phyloP scores from a whole-genome alignment of 2,113 vertebrate genomes.

The Porphyrio hochstetteri region DNA sequence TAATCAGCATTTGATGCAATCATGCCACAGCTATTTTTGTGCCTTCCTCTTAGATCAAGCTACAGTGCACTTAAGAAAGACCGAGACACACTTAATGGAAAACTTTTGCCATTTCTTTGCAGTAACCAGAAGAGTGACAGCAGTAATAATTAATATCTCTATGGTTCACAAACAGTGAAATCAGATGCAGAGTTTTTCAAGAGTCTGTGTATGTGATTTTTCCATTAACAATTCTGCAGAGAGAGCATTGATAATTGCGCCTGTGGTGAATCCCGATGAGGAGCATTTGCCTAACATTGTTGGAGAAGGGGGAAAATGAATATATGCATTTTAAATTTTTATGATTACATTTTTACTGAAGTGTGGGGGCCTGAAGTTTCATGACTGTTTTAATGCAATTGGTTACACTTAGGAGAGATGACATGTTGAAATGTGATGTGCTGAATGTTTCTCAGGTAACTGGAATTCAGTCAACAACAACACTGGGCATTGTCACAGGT shows the following conservation, averaged over 20 bases:
- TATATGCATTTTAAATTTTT: conserved; percentile 72
- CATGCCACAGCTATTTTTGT: neutral
- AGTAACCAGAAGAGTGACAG: conserved; percentile 10
- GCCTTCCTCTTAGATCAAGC: neutral
- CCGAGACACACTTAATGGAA: neutral
- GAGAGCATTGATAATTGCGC: conserved; percentile 66
- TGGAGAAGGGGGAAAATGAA: conserved; percentile 64
- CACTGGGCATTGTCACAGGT: conserved; percentile 40
- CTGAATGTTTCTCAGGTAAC: conserved; percentile 62
- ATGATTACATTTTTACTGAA: conserved; percentile 69
- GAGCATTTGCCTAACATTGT: conserved; percentile 37
- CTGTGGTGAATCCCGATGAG: conserved; percentile 58
- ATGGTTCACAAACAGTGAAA: conserved; percentile 60
- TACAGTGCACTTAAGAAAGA: neutral
- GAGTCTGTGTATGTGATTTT: conserved; percentile 68
- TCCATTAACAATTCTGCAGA: conserved; percentile 70
- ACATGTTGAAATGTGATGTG: conserved; percentile 61
- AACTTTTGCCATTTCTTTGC: neutral
- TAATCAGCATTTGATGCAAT: neutral
- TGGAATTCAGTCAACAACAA: conserved; percentile 69
- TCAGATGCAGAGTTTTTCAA: conserved; percentile 61
- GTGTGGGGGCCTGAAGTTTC: conserved; percentile 53
- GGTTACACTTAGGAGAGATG: conserved; percentile 67
- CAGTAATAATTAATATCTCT: conserved; percentile 39
- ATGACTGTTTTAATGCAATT: conserved; percentile 69